Conservation (phyloP, 2,888 invertebrate species). For the Leptinotarsa tumamoca region DNA sequence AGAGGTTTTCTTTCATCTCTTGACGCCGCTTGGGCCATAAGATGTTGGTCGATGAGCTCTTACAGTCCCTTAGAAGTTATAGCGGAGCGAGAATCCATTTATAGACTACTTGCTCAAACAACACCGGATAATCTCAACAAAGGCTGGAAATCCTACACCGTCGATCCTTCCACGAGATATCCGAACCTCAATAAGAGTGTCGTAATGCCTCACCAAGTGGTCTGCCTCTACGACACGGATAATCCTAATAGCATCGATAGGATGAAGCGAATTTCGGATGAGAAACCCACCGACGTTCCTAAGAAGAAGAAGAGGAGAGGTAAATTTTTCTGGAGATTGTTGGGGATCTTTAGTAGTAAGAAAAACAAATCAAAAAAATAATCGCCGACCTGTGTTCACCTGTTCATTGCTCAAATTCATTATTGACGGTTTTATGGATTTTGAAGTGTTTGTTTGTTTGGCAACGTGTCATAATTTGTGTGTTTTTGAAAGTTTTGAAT, state of each 20-base stretch:
- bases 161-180: constrained; percentile 89
- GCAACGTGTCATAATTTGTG: constrained; percentile 9
- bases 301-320: constrained; percentile 77
- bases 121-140: constrained; percentile 96
- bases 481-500: constrained; percentile 14
- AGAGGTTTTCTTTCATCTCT: constrained; percentile 95
- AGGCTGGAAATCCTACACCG: constrained; percentile 87
- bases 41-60: constrained; percentile 79
- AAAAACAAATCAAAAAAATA: constrained; percentile 12
- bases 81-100: constrained; percentile 95
- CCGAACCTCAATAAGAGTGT: constrained; percentile 83
- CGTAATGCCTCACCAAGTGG: constrained; percentile 82
- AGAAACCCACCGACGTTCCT: constrained; percentile 68
- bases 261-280: constrained; percentile 62
- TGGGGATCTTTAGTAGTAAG: constrained; percentile 13
- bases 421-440: background rate
- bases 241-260: constrained; percentile 73
- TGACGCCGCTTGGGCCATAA: constrained; percentile 96
- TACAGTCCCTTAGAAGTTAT: constrained; percentile 85
- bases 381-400: background rate
- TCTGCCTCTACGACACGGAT: constrained; percentile 79
- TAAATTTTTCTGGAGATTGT: constrained; percentile 54
- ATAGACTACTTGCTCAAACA: constrained; percentile 85
- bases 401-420: constrained; percentile 9
- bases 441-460: constrained; percentile 2